These are phyloP conservation scores for Cyprinodon variegatus DNA, from an alignment of 2,113 vertebrate genomes.

Conservation along the genomic window DNA sequence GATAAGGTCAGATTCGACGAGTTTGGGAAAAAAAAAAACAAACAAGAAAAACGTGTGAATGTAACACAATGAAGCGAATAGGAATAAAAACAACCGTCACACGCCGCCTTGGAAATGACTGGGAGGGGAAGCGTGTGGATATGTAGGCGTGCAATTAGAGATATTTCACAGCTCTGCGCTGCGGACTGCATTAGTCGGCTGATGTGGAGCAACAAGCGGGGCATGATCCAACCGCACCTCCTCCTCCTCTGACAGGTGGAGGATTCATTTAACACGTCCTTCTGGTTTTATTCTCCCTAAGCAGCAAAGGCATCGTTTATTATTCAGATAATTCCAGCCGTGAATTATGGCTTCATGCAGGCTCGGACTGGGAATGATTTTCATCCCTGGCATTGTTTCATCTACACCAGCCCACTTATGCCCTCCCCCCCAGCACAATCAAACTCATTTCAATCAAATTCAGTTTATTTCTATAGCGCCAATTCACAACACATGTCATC, in stretches of 20 bases:
- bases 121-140: constrained; percentile 52
- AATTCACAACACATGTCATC: no score
- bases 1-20: constrained; percentile 96
- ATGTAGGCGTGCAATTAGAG: constrained; percentile 34
- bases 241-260: constrained; percentile 13
- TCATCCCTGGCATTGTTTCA: no score
- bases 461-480: no score
- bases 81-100: constrained; percentile 80
- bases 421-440: no score
- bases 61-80: constrained; percentile 38
- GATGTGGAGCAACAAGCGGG: constrained; percentile 33
- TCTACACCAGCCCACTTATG: no score
- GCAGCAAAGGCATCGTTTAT: constrained; percentile 1
- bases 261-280: constrained; percentile 34
- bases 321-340: constrained; percentile 13
- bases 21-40: constrained; percentile 60
- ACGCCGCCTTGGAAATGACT: constrained; percentile 57
- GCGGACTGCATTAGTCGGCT: constrained; percentile 28
- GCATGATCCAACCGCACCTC: constrained; percentile 34
- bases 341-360: constrained; percentile 19
- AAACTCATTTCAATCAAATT: no score
- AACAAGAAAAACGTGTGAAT: constrained; percentile 53
- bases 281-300: constrained; percentile 26
- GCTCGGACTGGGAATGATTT: not conserved
- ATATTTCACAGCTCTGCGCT: constrained; percentile 43